Conservation (phyloP, 2,113 vertebrate genomes). For the Vimba vimba region DNA sequence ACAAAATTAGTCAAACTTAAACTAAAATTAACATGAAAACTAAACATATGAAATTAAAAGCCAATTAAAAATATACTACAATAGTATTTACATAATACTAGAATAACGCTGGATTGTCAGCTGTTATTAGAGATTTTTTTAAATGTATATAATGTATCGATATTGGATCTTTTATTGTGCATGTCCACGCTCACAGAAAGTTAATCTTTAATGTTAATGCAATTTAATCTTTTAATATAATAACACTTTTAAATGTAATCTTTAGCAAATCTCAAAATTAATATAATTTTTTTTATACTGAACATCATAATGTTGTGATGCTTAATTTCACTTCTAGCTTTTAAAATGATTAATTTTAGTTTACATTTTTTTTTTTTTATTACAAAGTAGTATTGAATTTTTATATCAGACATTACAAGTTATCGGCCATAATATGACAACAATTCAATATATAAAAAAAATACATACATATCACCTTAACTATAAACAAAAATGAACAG, state of each 20-base stretch:
- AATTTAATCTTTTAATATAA: neutral
- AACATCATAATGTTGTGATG: neutral
- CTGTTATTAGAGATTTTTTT: neutral
- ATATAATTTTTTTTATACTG: neutral
- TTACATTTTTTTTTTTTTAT: neutral
- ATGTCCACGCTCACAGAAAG: neutral
- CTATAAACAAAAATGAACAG: neutral
- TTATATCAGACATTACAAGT: neutral
- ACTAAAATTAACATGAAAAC: neutral
- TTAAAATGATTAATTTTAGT: neutral
- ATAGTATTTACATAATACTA: neutral
- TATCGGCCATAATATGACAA: neutral
- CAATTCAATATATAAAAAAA: neutral
- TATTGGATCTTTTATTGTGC: neutral
- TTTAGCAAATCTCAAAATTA: too few species aligned
- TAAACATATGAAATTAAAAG: neutral
- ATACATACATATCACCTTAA: neutral
- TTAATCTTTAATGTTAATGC: neutral
- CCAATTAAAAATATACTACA: neutral
- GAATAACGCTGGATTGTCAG: neutral
- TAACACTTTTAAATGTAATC: too few species aligned
- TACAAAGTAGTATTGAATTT: neutral
- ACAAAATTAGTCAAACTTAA: neutral
- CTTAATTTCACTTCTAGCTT: neutral
- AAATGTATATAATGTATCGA: neutral